These are phyloP conservation scores for Octodonta nipae DNA, from an alignment of 2,888 invertebrate species.

Conservation along the genomic window DNA sequence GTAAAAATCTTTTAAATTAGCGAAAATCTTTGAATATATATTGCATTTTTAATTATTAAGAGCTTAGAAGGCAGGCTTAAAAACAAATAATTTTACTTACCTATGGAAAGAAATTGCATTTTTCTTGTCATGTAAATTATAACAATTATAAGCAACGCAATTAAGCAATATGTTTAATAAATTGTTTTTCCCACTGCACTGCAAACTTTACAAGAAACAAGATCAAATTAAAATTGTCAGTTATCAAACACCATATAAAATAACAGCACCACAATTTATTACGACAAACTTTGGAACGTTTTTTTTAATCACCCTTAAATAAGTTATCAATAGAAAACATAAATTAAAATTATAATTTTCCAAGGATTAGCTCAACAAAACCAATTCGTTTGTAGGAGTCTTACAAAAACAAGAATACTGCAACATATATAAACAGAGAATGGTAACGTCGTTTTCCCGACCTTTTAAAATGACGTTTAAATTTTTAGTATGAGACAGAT, in stretches of 20 bases:
- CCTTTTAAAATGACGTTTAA: no score
- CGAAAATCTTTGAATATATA: no score
- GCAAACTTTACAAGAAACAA: neutral
- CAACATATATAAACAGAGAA: no score
- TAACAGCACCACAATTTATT: no score
- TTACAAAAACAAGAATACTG: neutral
- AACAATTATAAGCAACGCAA: slow-evolving; percentile 1
- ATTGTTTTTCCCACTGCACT: neutral
- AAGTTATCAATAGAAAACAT: neutral
- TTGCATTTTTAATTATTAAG: no score
- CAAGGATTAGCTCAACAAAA: neutral
- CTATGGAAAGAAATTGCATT: slow-evolving; percentile 1
- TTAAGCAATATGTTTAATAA: neutral
- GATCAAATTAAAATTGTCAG: no score
- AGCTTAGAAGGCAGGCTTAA: neutral
- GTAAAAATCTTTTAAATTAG: no score
- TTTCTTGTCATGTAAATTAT: slow-evolving; percentile 1
- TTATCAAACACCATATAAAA: no score
- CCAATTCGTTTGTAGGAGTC: neutral
- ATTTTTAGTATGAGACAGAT: no score
- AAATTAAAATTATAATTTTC: neutral
- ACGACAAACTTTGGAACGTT: no score
- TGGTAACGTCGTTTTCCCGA: no score
- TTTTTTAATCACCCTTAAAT: neutral
- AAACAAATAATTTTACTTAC: slow-evolving; percentile 1